A percentile compares a stretch with the other conserved stretches of the same genome.
Evolutionary conservation across 2,888 invertebrate genomes (phyloP).

Genomic region (Sylvicola cinctus): DNA sequence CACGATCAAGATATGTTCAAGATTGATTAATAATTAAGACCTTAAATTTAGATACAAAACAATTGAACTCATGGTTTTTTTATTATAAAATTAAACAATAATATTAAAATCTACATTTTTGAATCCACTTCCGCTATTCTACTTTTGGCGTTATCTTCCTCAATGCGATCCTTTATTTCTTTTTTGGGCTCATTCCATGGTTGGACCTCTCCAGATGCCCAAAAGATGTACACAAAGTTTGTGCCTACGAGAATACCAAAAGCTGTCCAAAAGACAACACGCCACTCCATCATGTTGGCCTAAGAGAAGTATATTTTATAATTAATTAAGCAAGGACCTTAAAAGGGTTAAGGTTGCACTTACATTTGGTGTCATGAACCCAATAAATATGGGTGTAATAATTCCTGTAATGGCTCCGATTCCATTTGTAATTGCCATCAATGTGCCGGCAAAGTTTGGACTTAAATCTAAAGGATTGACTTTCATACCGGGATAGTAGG

Average conservation of each 20-base stretch:
- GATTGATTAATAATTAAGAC: too few relatives aligned
- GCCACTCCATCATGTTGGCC: constrained; percentile 35
- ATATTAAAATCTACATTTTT: too few relatives aligned
- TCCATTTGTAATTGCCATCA: constrained; percentile 49
- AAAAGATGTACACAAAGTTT: constrained; percentile 44
- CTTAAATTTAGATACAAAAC: too few relatives aligned
- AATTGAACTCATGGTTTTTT: too few relatives aligned
- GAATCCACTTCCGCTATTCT: too few relatives aligned
- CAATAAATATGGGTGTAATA: constrained; percentile 44
- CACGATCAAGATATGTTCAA: too few relatives aligned
- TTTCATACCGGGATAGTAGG: constrained; percentile 49
- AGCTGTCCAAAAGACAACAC: constrained; percentile 61
- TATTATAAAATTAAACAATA: too few relatives aligned
- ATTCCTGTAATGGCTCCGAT: constrained; percentile 52
- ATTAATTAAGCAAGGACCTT: too few relatives aligned
- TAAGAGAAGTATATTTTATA: too few relatives aligned
- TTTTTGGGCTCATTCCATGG: constrained; percentile 42
- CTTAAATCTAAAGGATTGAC: constrained; percentile 45
- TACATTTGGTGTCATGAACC: constrained; percentile 38
- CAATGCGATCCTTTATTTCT: too few relatives aligned
- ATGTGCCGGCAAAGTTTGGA: constrained; percentile 41
- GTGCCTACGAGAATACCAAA: constrained; percentile 43
- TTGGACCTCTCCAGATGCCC: constrained; percentile 53
- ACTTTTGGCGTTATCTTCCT: too few relatives aligned
- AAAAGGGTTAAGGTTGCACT: too few relatives aligned